Evolutionary conservation across 2,888 invertebrate species (phyloP), one percentile per base, ranked within the genome.

Genomic region (Mantis religiosa): DNA sequence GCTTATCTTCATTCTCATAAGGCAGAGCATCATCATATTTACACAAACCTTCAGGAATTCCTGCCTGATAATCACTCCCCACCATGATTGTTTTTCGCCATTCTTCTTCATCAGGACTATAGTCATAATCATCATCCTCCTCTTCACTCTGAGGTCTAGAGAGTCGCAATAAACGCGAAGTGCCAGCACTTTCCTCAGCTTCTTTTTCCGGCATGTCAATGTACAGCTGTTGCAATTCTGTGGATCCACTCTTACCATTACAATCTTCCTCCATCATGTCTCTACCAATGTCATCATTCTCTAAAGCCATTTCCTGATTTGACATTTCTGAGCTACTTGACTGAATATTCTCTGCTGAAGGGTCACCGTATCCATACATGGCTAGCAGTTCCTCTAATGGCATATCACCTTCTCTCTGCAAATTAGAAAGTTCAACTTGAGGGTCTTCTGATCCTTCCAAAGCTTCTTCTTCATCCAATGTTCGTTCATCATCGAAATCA

Each of bases 401-500:
- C 98, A 99, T 99, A 94, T 99, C 98, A 93, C 98, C 97, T 94
- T 98, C 98, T 95, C 96, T 92, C 93, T 98, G 97, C 90, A 99
- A 94, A 92, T 97, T 97, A 91, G 97, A 97, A 87, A 99, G 95
- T 94, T 99, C 99, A 92, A 97, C 97, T 92, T 96, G 96, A 86
- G 97, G 96, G 93, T 98, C 98, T 93, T 97, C 97, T 90, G 97
- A 96, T 91, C 97, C 97, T 91, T 98, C 98, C 93, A 98, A 94
- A 87, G 98, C 98, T 95, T 99, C 99, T 95, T 99, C 99, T 94
- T 99, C 99, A 93, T 98, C 99, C 93, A 99, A 93, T 90, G 99
- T 99, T 93, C 97, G 96, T 93, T 99, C 99, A 94, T 99, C 99
- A 93, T 99, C 99, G 94, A 98, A 98, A 94, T 99, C 99, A 95